Base-by-base conservation (phyloP, 2,888 invertebrate genomes). In the Parochlus steinenii region DNA sequence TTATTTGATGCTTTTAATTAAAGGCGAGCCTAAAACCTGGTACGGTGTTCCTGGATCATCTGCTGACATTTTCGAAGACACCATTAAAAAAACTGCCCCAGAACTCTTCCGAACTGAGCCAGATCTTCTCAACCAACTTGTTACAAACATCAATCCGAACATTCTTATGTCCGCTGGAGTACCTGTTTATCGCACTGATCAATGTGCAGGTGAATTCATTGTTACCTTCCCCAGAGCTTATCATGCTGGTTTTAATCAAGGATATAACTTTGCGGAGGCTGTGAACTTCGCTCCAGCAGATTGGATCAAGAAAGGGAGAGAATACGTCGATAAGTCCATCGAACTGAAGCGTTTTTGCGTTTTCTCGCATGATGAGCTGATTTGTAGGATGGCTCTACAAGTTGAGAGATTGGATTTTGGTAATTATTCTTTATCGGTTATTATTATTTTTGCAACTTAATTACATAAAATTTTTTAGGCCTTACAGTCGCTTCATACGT, bases 231-330 rank as follows among this genome's bases (percentile, higher is more conserved):
- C 98, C 0, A 70, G 98, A 42, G 93, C 98, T 1, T 98, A 99
- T 62, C 98, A 99, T 63, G 93, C 98, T 16, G 98, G 98, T 3
- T 99, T 97, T 58, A 98, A 98, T 61, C 95, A 97, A 55, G 98
- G 98, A 23, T 93, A 93, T 55, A 99, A 98, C 61, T 95, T 98
- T 56, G 98, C 98, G 1, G 98, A 98, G 59, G 98, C 98, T 3
- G 98, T 99, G 30, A 98, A 98, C 61, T 99, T 99, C 61, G 95
- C 95, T 26, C 95, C 97, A 0, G 85, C 93, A 17, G 98, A 99
- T 62, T 98, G 98, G 98, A 80, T 98, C 24, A 75, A 82, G 47
- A 79, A 90, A 67, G 98, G 98, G 1, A 74, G 97, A 26, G 81
- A 83, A 40, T 97, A 95, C 60, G 79, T 99, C 43, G 66, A 78